These are phyloP conservation scores for Origma solitaria DNA, from an alignment of 2,113 vertebrate species.

Conservation along the genomic window DNA sequence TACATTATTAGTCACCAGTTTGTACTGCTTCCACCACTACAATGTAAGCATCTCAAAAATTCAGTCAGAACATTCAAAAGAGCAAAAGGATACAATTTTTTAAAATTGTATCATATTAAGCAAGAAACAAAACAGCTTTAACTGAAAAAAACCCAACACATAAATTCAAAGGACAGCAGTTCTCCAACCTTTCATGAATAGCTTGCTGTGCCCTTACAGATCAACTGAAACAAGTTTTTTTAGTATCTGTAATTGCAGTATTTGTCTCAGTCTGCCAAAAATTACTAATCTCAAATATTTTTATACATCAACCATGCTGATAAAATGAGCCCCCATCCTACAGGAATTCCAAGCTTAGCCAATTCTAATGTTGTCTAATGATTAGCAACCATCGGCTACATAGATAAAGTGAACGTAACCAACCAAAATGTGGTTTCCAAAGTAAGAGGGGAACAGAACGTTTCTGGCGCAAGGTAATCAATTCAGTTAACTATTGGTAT, in stretches of 20 bases:
- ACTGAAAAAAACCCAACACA: neutral
- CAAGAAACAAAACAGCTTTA: neutral
- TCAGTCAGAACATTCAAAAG: neutral
- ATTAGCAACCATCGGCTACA: neutral
- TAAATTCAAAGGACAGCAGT: neutral
- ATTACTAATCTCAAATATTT: neutral
- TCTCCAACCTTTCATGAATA: neutral
- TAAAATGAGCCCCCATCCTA: neutral
- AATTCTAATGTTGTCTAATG: neutral
- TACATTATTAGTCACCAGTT: accelerated
- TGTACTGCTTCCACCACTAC: neutral
- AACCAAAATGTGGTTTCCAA: neutral
- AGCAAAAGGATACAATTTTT: neutral
- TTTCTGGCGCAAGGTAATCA: neutral
- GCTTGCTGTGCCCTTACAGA: neutral
- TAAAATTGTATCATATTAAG: neutral
- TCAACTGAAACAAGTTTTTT: neutral
- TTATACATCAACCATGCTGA: neutral
- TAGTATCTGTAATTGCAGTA: neutral
- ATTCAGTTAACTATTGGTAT: neutral
- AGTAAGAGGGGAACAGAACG: neutral
- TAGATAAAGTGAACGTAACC: neutral
- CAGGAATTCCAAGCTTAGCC: neutral
- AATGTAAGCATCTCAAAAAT: neutral
- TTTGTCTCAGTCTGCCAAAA: neutral